phyloP scores from a whole-genome alignment of 2,113 vertebrate species.

The Seriola rivoliana region DNA sequence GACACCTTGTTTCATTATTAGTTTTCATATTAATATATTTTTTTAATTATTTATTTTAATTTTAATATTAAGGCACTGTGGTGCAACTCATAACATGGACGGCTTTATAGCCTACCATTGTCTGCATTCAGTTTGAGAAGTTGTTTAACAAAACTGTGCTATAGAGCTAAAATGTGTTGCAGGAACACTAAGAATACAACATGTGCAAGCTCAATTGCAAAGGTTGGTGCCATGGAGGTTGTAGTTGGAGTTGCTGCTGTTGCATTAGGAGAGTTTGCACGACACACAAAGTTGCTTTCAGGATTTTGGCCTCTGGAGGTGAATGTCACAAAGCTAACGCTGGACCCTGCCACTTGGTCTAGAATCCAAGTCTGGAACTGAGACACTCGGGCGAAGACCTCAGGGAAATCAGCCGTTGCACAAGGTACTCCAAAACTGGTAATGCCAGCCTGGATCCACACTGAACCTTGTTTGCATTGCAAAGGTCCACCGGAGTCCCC shows the following conservation, averaged over 20 bases:
- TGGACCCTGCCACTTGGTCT: slow-evolving; percentile 11
- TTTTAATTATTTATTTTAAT: no score
- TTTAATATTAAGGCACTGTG: no score
- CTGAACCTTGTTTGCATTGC: slow-evolving; percentile 85
- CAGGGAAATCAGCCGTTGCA: slow-evolving; percentile 84
- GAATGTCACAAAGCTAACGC: slow-evolving; percentile 61
- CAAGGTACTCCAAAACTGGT: slow-evolving; percentile 90
- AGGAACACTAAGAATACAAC: slow-evolving; percentile 13
- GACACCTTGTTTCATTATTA: no score
- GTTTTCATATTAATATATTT: no score
- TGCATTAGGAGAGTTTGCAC: not conserved
- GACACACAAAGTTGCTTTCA: slow-evolving; percentile 65
- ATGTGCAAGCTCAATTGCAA: not conserved
- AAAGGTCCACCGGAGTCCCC: slow-evolving; percentile 93
- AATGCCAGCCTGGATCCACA: slow-evolving; percentile 89
- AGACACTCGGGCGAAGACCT: slow-evolving; percentile 89
- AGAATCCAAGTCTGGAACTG: slow-evolving; percentile 87
- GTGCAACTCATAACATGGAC: not conserved
- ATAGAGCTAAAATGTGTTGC: not conserved
- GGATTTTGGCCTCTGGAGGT: slow-evolving; percentile 48
- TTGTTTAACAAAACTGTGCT: not conserved
- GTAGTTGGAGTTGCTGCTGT: not conserved
- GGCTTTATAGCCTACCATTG: no score
- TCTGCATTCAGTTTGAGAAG: not conserved
- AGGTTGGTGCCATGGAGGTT: not conserved